phyloP scores from a whole-genome alignment of 37 sponge, comb jelly and placozoan genomes.

The Chondrilla cf. caribensis region DNA sequence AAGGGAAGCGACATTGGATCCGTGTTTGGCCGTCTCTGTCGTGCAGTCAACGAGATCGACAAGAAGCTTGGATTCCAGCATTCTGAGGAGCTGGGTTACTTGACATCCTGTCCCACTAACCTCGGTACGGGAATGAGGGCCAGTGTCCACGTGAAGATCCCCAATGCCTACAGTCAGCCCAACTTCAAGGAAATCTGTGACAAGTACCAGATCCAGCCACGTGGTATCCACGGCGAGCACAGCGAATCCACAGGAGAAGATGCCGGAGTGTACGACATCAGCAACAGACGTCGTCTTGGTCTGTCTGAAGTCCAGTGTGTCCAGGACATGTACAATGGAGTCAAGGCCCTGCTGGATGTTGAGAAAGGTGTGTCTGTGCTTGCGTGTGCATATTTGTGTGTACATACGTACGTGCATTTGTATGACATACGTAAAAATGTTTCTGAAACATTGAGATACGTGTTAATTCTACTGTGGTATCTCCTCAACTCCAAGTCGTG shows the following conservation, averaged over 20 bases:
- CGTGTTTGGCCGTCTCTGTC: conserved; percentile 74
- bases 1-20: conserved; percentile 72
- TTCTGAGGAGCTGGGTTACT: conserved; percentile 76
- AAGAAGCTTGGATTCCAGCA: conserved; percentile 63
- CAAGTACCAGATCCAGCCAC: conserved; percentile 60
- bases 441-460: neutral
- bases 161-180: conserved; percentile 41
- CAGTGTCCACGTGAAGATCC: conserved; percentile 79
- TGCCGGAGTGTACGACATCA: conserved; percentile 76
- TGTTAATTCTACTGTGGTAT: no score
- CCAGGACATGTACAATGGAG: conserved; percentile 75
- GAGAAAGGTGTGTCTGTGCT: conserved; percentile 44
- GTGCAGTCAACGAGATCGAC: conserved; percentile 60
- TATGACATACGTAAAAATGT: neutral
- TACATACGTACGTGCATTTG: neutral
- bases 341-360: conserved; percentile 62
- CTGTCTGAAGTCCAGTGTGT: conserved; percentile 85
- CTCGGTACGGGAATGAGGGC: conserved; percentile 68
- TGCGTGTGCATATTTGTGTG: neutral
- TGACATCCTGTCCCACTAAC: conserved; percentile 67
- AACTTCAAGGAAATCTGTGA: conserved; percentile 60
- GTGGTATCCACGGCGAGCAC: conserved; percentile 83
- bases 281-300: conserved; percentile 81
- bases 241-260: conserved; percentile 52
- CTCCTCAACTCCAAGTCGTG: no score